Evolutionary conservation across 2,888 invertebrate species (phyloP), one percentile per base, ranked within the genome.

Genomic region (Nematopogon swammerdamellus): DNA sequence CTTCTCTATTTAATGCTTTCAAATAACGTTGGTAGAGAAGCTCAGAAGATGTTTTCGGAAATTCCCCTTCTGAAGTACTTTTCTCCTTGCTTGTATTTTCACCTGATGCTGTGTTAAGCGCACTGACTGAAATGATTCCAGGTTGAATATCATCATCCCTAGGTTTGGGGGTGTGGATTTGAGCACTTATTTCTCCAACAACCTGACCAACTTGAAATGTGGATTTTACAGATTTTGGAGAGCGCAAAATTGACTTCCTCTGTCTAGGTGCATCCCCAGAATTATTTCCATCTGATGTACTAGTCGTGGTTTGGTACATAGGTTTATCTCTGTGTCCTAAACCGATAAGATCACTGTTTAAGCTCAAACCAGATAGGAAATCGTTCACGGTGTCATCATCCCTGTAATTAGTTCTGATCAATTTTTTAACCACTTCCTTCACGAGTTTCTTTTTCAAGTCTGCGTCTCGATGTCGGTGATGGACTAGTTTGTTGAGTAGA

Each of bases 391-490:
- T 74, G 42, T 75, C 79, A 54, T 86, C 86, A 60, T 83, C 84
- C 45, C 77, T 76, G 59, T 85, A 86, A 55, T 80, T 83, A 1
- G 82, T 74, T 45, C 80, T 81, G 0, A 85, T 65, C 14, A 88
- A 70, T 61, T 83, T 81, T 53, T 83, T 76, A 1, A 88, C 83
- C 48, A 89, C 80, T 60, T 85, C 84, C 59, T 84, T 85, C 16
- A 88, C 80, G 45, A 88, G 75, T 57, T 82, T 75, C 55, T 84
- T 84, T 63, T 86, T 87, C 3, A 84, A 71, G 30, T 76, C 67
- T 16, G 79, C 65, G 63, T 86, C 82, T 55, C 84, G 81, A 56
- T 82, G 82, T 54, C 83, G 82, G 20, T 82, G 80, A 53, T 83
- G 80, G 16, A 87, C 66, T 42, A 87, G 73, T 49, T 74, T 75